These are phyloP conservation scores for Anthophora plumipes DNA, from an alignment of 2,888 invertebrate genomes.

Conservation along the genomic window DNA sequence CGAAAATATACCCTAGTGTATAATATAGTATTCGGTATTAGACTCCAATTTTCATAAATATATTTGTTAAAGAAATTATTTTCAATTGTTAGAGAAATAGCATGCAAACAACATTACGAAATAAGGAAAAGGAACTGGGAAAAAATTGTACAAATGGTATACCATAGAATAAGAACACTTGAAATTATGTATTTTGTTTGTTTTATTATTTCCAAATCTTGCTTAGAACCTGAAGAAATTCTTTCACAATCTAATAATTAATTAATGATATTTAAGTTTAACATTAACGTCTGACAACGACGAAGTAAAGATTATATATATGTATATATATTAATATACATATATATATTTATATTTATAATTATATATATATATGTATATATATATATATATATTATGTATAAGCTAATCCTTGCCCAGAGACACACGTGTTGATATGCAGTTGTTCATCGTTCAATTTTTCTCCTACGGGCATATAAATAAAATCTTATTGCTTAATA, in stretches of 20 bases:
- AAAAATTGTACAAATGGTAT: background rate
- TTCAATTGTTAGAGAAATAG: no score
- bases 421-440: constrained; percentile 84
- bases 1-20: no score
- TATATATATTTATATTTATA: constrained; percentile 76
- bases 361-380: constrained; percentile 73
- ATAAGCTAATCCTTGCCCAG: constrained; percentile 84
- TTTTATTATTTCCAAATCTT: constrained; percentile 83
- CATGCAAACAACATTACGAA: background rate
- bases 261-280: constrained; percentile 79
- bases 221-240: constrained; percentile 84
- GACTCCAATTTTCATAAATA: no score
- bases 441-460: constrained; percentile 77
- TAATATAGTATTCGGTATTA: no score
- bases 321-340: constrained; percentile 68
- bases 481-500: constrained; percentile 84
- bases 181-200: constrained; percentile 69
- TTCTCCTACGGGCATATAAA: constrained; percentile 81
- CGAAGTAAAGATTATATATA: constrained; percentile 81
- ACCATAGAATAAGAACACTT: constrained; percentile 9
- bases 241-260: constrained; percentile 83
- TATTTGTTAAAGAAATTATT: no score
- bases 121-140: background rate
- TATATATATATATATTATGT: constrained; percentile 72
- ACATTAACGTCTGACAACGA: constrained; percentile 84